phyloP scores from a whole-genome alignment of 2,113 vertebrate species.

The Scalopus aquaticus region DNA sequence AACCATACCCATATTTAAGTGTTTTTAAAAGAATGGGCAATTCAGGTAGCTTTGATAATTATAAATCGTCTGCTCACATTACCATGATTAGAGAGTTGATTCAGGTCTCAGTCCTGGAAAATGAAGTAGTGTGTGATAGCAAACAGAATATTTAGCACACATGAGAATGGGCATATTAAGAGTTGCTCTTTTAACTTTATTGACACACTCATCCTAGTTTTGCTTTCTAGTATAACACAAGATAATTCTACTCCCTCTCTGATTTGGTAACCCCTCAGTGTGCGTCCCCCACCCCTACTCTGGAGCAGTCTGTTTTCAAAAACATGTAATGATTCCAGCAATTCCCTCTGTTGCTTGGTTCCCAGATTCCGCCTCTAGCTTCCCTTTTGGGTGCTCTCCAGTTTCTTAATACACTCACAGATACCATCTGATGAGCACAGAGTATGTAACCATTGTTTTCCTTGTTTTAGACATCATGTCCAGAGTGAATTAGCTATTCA shows the following conservation, averaged over 20 bases:
- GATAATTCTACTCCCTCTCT: neutral
- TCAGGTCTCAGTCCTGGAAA: neutral
- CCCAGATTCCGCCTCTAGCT: neutral
- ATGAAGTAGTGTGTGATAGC: neutral
- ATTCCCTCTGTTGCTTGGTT: neutral
- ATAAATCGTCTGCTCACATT: neutral
- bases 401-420: neutral
- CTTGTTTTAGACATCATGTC: neutral
- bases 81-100: neutral
- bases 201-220: neutral
- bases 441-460: neutral
- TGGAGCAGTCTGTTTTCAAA: neutral
- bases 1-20: neutral
- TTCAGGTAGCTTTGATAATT: neutral
- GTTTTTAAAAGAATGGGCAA: neutral
- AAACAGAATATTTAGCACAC: neutral
- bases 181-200: neutral
- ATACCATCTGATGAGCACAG: neutral
- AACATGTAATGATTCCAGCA: neutral
- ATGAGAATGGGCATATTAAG: neutral
- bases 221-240: neutral
- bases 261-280: neutral
- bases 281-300: neutral
- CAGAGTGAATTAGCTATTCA: neutral
- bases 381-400: neutral